Evolutionary conservation across 2,113 vertebrate genomes (phyloP).

Genomic region (Macquaria australasica): DNA sequence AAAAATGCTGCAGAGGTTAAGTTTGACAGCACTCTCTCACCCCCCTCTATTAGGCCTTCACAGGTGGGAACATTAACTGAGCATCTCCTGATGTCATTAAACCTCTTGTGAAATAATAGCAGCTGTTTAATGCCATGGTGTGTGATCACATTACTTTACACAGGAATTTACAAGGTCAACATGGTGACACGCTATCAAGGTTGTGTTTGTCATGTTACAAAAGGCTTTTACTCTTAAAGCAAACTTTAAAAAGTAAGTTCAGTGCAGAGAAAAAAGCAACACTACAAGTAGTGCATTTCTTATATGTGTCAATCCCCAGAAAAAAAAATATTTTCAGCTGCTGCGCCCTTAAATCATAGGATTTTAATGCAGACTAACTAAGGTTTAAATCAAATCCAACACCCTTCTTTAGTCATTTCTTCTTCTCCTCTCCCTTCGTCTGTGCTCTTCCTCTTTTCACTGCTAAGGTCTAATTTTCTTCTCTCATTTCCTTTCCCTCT

Average conservation of each 20-base stretch:
- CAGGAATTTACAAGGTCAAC: constrained; percentile 12
- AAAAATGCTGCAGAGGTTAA: neutral
- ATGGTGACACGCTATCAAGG: neutral
- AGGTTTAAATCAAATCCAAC: constrained; percentile 17
- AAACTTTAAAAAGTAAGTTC: neutral
- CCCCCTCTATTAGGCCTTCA: neutral
- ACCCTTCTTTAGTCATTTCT: neutral
- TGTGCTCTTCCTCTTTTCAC: neutral
- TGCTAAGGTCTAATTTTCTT: neutral
- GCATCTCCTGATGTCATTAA: constrained; percentile 22
- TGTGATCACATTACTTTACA: constrained; percentile 4
- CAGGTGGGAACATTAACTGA: constrained; percentile 24
- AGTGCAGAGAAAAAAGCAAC: neutral
- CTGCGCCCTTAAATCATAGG: neutral
- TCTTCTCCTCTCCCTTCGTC: neutral
- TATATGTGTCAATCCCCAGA: neutral
- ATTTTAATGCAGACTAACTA: neutral
- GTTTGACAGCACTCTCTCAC: neutral
- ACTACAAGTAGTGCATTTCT: neutral
- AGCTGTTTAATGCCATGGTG: constrained; percentile 17
- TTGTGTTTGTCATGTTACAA: constrained; percentile 10
- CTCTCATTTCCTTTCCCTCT: constrained; percentile 7
- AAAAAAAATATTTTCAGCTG: neutral
- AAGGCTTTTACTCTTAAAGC: neutral
- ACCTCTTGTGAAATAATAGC: constrained; percentile 7